Conservation (phyloP, 2,113 vertebrate species). For the Psettodes erumei region DNA sequence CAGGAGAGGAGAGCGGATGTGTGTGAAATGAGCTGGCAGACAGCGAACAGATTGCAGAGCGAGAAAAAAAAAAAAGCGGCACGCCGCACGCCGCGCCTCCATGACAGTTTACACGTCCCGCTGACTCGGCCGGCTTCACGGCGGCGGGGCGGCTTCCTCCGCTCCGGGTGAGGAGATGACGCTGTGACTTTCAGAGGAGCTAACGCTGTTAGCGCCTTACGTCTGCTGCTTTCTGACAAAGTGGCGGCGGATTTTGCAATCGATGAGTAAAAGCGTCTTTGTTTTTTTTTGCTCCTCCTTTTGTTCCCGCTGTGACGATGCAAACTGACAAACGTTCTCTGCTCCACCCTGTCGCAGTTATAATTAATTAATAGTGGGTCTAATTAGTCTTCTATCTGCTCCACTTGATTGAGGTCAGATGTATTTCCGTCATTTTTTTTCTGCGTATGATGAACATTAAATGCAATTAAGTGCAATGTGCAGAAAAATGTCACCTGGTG, state of each 20-base stretch:
- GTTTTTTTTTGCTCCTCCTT: neutral
- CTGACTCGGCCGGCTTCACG: slow-evolving; percentile 67
- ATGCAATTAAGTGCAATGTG: no score
- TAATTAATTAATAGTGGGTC: no score
- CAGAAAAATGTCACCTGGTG: no score
- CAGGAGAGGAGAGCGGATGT: slow-evolving; percentile 37
- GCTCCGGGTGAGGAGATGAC: slow-evolving; percentile 55
- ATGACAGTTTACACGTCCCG: slow-evolving; percentile 77
- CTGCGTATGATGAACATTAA: no score
- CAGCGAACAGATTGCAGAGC: slow-evolving; percentile 61
- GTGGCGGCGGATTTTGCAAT: slow-evolving; percentile 7
- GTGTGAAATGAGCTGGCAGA: slow-evolving; percentile 75
- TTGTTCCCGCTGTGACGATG: neutral
- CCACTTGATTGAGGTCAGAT: no score
- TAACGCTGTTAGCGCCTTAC: slow-evolving; percentile 11
- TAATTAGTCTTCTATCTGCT: no score
- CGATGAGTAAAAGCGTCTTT: neutral
- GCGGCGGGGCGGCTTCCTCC: slow-evolving; percentile 64
- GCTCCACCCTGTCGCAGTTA: no score
- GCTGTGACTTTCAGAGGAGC: slow-evolving; percentile 42
- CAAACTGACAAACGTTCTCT: no score
- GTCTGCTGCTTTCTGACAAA: slow-evolving; percentile 25
- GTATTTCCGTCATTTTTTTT: no score
- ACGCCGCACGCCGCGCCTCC: slow-evolving; percentile 53
- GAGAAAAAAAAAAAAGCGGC: no score